These are phyloP conservation scores for Nautilus pompilius DNA, from an alignment of 1,140 invertebrate genomes.

Conservation along the genomic window DNA sequence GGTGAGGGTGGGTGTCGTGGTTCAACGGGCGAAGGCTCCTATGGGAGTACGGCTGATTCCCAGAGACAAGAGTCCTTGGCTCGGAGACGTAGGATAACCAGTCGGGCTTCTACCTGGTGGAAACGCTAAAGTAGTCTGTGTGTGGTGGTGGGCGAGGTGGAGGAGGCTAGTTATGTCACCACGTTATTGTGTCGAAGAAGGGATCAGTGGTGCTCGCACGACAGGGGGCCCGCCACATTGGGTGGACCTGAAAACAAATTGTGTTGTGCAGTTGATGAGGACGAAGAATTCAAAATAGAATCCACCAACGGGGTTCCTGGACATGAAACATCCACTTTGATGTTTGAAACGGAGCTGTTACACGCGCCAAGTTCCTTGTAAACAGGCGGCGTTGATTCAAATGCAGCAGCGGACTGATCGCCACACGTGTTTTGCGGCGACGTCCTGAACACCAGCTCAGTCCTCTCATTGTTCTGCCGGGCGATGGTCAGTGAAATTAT, in stretches of 20 bases:
- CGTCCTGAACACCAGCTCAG: constrained; percentile 71
- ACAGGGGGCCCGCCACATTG: constrained; percentile 48
- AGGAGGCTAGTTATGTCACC: neutral
- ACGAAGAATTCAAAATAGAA: constrained; percentile 20
- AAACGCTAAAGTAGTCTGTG: constrained; percentile 1
- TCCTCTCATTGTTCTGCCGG: constrained; percentile 66
- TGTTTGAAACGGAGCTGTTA: constrained; percentile 52
- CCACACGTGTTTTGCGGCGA: too few relatives aligned
- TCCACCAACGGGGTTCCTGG: constrained; percentile 43
- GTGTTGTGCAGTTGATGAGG: constrained; percentile 14
- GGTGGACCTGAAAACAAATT: constrained; percentile 40
- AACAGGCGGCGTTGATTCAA: too few relatives aligned
- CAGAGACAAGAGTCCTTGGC: constrained; percentile 12
- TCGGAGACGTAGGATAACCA: constrained; percentile 21
- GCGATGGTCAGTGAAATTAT: constrained; percentile 84
- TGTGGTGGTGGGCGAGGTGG: neutral
- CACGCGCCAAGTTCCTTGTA: too few relatives aligned
- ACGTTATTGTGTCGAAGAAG: neutral
- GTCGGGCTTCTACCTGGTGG: constrained; percentile 18
- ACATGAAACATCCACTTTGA: constrained; percentile 51
- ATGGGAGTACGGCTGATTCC: constrained; percentile 17
- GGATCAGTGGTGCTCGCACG: constrained; percentile 1
- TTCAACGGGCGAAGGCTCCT: constrained; percentile 8
- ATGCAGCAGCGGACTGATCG: too few relatives aligned
- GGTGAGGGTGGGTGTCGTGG: too few relatives aligned